Conservation (phyloP, 2,113 vertebrate species). For the Accipiter cooperii region DNA sequence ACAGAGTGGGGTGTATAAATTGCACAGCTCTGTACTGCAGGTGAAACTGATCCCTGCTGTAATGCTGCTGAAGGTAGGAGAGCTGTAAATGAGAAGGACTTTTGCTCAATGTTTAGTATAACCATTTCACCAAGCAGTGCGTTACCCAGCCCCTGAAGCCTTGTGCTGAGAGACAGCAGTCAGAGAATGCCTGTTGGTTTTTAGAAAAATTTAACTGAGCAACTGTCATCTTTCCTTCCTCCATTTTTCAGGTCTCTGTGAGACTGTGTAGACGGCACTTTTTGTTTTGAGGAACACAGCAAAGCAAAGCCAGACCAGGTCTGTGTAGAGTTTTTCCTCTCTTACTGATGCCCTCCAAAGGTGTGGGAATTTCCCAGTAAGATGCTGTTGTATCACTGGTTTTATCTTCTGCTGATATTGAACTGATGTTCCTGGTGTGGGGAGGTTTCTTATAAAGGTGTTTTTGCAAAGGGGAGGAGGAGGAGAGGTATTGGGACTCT, state of each 20-base stretch:
- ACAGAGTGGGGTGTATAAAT: neutral
- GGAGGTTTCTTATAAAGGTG: neutral
- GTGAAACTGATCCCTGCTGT: slow-evolving; percentile 4
- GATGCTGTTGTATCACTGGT: neutral
- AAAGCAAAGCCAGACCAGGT: neutral
- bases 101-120: neutral
- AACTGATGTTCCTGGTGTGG: neutral
- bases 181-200: neutral
- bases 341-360: neutral
- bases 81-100: neutral
- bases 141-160: neutral
- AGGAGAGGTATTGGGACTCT: neutral
- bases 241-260: neutral
- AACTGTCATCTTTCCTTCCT: neutral
- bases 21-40: neutral
- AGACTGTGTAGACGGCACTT: neutral
- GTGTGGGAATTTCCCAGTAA: neutral
- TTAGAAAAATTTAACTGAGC: neutral
- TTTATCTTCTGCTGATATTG: neutral
- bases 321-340: neutral
- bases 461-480: neutral
- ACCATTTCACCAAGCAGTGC: neutral
- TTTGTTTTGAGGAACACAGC: neutral
- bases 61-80: neutral
- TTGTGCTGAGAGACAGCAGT: neutral